Percentiles rank a stretch among this genome's conserved stretches.
phyloP scores from a whole-genome alignment of 2,888 invertebrate genomes.

The Tupiocoris notatus region DNA sequence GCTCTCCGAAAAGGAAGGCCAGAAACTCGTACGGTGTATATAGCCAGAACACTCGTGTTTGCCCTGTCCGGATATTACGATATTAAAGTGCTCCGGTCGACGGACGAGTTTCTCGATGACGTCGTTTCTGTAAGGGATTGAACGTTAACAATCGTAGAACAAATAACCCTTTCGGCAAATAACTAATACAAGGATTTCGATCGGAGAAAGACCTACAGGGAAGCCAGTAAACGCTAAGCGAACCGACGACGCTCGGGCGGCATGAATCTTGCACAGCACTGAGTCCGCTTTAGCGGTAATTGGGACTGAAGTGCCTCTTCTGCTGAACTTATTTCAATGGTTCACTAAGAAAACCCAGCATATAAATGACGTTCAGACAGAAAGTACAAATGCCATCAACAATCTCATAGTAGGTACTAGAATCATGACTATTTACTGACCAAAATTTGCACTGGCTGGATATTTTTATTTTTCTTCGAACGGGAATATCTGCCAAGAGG shows the following conservation, averaged over 20 bases:
- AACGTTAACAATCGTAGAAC: constrained; percentile 18
- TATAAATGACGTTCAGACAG: too few relatives aligned
- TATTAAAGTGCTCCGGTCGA: constrained; percentile 8
- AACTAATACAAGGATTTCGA: constrained; percentile 11
- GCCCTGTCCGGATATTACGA: constrained; percentile 17
- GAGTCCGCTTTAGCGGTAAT: neutral
- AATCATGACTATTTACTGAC: too few relatives aligned
- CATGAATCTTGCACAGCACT: neutral
- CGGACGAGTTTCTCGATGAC: neutral
- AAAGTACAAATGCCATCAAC: too few relatives aligned
- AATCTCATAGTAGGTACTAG: too few relatives aligned
- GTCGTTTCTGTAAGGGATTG: neutral
- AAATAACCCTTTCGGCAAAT: constrained; percentile 16
- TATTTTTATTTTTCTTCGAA: too few relatives aligned
- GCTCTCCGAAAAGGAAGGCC: neutral
- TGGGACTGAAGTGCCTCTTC: neutral
- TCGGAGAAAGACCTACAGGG: too few relatives aligned
- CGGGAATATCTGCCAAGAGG: too few relatives aligned
- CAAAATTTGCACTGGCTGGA: too few relatives aligned
- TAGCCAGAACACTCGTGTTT: neutral
- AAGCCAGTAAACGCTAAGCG: too few relatives aligned
- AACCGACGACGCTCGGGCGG: neutral
- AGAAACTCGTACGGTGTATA: neutral
- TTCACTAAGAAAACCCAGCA: too few relatives aligned
- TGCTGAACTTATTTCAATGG: too few relatives aligned